Conservation (phyloP, 2,797 vertebrate genomes). For the Acanthurus leucopareius region DNA sequence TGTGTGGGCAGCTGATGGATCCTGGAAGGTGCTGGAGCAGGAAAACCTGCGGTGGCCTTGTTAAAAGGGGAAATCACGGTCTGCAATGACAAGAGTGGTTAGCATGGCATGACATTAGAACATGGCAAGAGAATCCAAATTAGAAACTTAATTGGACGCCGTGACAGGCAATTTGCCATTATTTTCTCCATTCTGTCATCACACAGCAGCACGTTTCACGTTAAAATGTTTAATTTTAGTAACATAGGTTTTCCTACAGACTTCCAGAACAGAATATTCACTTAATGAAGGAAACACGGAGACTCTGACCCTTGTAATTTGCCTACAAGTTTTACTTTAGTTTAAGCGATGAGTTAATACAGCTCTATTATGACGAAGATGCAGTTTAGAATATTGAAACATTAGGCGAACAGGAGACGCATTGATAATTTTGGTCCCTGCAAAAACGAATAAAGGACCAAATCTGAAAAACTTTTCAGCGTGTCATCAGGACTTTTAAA, state of each 20-base stretch:
- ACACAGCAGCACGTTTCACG: background rate
- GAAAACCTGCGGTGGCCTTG: background rate
- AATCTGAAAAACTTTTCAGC: background rate
- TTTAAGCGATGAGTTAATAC: too few species aligned
- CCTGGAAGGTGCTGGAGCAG: background rate
- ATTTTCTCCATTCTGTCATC: background rate
- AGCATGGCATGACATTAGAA: too few species aligned
- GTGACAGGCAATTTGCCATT: conserved; percentile 6
- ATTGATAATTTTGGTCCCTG: background rate
- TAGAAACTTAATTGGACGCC: conserved; percentile 18
- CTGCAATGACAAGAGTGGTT: background rate
- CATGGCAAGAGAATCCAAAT: background rate
- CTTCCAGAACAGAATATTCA: background rate
- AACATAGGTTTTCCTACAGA: background rate
- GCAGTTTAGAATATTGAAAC: background rate
- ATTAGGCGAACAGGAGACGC: background rate
- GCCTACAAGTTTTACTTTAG: too few species aligned
- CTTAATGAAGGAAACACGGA: background rate
- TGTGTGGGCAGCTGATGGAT: background rate
- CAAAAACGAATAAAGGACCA: background rate
- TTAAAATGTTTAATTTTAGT: conserved; percentile 6
- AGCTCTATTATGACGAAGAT: background rate
- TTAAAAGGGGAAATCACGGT: background rate
- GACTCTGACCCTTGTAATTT: conserved; percentile 12
- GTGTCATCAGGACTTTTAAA: background rate